phyloP scores from a whole-genome alignment of 2,113 vertebrate genomes.

The Pluvialis apricaria region DNA sequence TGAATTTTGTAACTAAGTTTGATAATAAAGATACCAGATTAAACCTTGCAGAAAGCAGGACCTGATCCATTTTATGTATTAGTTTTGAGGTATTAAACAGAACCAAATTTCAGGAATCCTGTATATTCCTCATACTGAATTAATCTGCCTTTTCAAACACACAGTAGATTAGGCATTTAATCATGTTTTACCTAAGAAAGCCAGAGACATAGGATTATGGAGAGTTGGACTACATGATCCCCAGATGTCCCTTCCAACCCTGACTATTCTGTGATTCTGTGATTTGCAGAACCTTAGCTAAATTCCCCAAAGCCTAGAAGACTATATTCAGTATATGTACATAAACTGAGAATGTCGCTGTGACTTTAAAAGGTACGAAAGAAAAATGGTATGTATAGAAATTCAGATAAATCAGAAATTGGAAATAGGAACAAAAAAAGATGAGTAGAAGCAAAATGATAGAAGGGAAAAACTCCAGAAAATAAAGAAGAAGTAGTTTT shows the following conservation, averaged over 20 bases:
- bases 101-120: not conserved
- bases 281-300: not conserved
- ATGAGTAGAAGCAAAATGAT: not conserved
- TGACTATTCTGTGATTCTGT: too few relatives aligned
- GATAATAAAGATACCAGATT: not conserved
- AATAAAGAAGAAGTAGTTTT: not conserved
- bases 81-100: not conserved
- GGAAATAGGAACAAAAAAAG: not conserved
- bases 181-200: not conserved
- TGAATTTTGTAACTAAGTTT: not conserved
- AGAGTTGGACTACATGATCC: too few relatives aligned
- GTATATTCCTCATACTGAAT: not conserved
- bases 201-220: not conserved
- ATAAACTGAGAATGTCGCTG: not conserved
- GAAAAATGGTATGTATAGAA: not conserved
- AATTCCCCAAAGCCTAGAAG: not conserved
- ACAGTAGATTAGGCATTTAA: not conserved
- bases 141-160: not conserved
- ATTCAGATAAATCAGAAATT: not conserved
- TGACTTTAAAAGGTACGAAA: not conserved
- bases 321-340: not conserved
- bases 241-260: too few relatives aligned
- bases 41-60: not conserved
- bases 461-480: not conserved
- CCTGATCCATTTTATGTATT: not conserved